These are phyloP conservation scores for Horisme vitalbata DNA, from an alignment of 2,888 invertebrate genomes.

Conservation along the genomic window DNA sequence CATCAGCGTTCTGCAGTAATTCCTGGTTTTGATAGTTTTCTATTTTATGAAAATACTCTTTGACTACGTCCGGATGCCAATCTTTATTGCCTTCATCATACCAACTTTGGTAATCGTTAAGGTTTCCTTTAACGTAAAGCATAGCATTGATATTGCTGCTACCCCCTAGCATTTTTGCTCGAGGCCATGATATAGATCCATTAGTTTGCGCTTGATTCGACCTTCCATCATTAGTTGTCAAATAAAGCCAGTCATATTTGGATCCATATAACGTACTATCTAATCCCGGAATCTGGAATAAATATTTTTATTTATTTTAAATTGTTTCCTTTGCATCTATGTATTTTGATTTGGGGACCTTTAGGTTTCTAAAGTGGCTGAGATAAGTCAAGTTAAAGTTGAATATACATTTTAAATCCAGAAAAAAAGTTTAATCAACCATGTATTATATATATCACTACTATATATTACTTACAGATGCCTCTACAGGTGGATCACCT, in stretches of 20 bases:
- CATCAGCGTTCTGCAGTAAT: slow-evolving; percentile 35
- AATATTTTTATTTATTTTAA: too few relatives aligned
- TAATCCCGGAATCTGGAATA: slow-evolving; percentile 48
- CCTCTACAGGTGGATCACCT: slow-evolving; percentile 33
- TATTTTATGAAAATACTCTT: slow-evolving; percentile 73
- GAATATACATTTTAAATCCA: too few relatives aligned
- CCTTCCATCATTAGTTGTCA: slow-evolving; percentile 88
- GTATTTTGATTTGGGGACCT: too few relatives aligned
- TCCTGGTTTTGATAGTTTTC: slow-evolving; percentile 63
- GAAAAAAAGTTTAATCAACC: too few relatives aligned
- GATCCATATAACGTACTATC: slow-evolving; percentile 47
- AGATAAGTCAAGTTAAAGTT: too few relatives aligned
- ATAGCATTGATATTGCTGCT: slow-evolving; percentile 81
- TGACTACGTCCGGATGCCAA: slow-evolving; percentile 79
- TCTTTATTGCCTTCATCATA: slow-evolving; percentile 73
- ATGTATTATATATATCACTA: too few relatives aligned
- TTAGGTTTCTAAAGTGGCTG: too few relatives aligned
- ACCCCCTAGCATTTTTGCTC: slow-evolving; percentile 85
- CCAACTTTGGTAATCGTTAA: slow-evolving; percentile 79
- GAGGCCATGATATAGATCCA: slow-evolving; percentile 71
- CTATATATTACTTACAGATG: slow-evolving; percentile 39
- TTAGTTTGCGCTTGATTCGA: slow-evolving; percentile 85
- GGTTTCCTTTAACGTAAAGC: slow-evolving; percentile 79
- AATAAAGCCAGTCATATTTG: slow-evolving; percentile 90
- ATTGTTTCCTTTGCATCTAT: too few relatives aligned